Base-by-base conservation (phyloP, 1,140 invertebrate species). In the Trichoplusia ni region DNA sequence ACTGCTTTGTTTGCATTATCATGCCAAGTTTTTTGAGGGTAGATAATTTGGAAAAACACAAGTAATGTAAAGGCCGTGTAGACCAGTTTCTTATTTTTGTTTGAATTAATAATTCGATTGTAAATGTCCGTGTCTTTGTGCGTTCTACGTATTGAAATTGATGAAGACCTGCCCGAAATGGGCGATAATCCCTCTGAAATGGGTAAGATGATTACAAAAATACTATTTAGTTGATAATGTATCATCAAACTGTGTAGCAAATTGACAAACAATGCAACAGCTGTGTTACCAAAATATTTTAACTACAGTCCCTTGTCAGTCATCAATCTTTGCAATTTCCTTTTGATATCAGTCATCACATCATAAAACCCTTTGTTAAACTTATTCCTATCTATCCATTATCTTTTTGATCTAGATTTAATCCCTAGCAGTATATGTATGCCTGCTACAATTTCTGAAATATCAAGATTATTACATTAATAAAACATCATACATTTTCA, bases 121-220 rank as follows among this genome's bases (percentile, higher is more conserved):
- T 90, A 89, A 89, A 91, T 91, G 90, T 89, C 90, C 79, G 88
- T 91, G 19, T 90, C 89, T 72, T 85, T 91, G 85, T 91, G 90
- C 60, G 85, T 90, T 60, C 79, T 91, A 67, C 77, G 90, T 72
- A 80, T 91, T 37, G 87, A 91, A 89, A 81, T 91, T 58, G 87
- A 91, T 76, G 89, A 90, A 82, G 88, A 90, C 60, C 71, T 88
- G 58, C 78, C 81, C 18, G 89, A 88, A 74, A 87, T 89, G 86
- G 81, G 77, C 37, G 82, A 84, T 60, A 82, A 76, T 82, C 58
- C 73, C 47, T 51, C 72, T 21, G 81, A 84, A 71, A 68, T 70
- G 37, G 84, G 84, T 85, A 71, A 69, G 67, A 65, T 29, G 25
- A 4, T 9, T 40, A 9, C n/a, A n/a, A n/a, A n/a, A n/a, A n/a